Evolutionary conservation across 1,140 invertebrate genomes (phyloP).

Genomic region (Drosophila baimaii): DNA sequence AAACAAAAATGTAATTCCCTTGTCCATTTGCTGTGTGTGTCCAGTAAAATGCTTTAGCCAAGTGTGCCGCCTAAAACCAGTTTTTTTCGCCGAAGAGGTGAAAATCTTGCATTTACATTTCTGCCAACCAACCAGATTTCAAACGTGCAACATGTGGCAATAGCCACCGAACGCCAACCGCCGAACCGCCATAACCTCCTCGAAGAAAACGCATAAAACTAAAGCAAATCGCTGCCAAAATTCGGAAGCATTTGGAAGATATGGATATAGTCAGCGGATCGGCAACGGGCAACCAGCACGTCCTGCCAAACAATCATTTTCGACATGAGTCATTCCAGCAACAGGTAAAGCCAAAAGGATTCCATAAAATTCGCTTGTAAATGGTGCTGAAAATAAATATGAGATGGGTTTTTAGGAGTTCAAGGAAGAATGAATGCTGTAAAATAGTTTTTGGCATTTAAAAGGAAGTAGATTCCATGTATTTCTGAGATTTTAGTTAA

Average conservation of each 20-base stretch:
- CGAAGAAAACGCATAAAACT: constrained; percentile 15
- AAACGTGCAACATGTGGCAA: constrained; percentile 61
- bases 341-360: constrained; percentile 71
- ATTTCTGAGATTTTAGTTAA: neutral
- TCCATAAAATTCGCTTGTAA: constrained; percentile 7
- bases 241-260: constrained; percentile 27
- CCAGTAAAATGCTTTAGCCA: constrained; percentile 44
- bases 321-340: constrained; percentile 80
- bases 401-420: neutral
- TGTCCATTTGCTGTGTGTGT: constrained; percentile 31
- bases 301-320: constrained; percentile 83
- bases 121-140: constrained; percentile 47
- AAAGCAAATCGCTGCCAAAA: constrained; percentile 22
- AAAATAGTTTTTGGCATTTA: neutral
- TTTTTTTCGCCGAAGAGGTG: constrained; percentile 36
- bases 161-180: constrained; percentile 24
- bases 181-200: constrained; percentile 40
- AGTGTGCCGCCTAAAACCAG: constrained; percentile 45
- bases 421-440: neutral
- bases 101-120: constrained; percentile 64
- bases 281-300: constrained; percentile 75
- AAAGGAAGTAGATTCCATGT: neutral
- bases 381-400: neutral
- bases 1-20: constrained; percentile 47
- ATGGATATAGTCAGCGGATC: constrained; percentile 80